A percentile compares a stretch with the other conserved stretches of the same genome.
phyloP scores from a whole-genome alignment of 2,797 vertebrate species.

The Crotalus adamanteus region DNA sequence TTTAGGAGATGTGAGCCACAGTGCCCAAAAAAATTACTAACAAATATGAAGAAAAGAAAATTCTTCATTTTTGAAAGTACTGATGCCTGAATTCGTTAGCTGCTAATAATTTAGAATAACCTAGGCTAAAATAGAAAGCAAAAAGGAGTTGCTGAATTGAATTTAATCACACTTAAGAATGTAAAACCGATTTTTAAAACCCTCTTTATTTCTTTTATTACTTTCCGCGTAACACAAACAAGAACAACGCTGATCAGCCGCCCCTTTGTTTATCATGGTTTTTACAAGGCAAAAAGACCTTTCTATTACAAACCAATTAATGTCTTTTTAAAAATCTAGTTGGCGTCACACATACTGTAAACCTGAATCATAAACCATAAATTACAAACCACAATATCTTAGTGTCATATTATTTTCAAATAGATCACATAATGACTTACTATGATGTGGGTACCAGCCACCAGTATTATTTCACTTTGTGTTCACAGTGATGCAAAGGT shows the following conservation, averaged over 20 bases:
- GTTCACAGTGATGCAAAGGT: not conserved
- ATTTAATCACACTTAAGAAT: slow-evolving; percentile 45
- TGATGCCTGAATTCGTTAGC: slow-evolving; percentile 34
- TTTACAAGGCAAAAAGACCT: slow-evolving; percentile 53
- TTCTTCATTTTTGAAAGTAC: not conserved
- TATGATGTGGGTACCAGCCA: not conserved
- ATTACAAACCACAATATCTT: not conserved
- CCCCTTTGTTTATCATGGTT: slow-evolving; percentile 28
- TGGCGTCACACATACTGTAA: not conserved
- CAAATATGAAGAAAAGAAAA: not conserved
- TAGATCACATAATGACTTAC: not conserved
- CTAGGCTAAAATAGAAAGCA: slow-evolving; percentile 55
- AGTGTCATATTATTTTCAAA: not conserved
- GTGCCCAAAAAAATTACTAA: not conserved
- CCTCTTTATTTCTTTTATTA: slow-evolving; percentile 35
- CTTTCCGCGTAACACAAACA: slow-evolving; percentile 21
- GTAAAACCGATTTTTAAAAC: slow-evolving; percentile 1
- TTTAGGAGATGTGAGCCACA: not conserved
- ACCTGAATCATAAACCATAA: not conserved
- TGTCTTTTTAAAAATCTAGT: not conserved
- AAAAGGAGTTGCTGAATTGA: slow-evolving; percentile 27
- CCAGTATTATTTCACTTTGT: not conserved
- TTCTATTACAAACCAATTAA: not conserved
- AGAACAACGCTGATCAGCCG: slow-evolving; percentile 44
- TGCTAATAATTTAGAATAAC: slow-evolving; percentile 16